Conservation (phyloP, 2,797 vertebrate genomes). For the Catostomus latipinnis region DNA sequence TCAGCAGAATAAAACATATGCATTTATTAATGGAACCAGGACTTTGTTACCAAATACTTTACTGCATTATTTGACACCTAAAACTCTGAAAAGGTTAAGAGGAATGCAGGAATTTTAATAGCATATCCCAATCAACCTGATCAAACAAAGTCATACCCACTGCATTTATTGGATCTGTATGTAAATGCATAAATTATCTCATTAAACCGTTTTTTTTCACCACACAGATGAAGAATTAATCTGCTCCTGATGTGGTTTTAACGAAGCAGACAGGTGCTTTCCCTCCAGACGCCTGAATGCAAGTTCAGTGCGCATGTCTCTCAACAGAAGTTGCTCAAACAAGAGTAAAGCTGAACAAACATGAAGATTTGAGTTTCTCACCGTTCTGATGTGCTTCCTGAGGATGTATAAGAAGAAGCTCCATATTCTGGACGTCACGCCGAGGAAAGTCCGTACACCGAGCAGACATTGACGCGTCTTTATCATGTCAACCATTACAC, state of each 20-base stretch:
- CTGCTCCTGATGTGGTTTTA: neutral
- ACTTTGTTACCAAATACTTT: too few relatives aligned
- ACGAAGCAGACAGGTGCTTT: neutral
- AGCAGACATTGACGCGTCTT: slow-evolving; percentile 80
- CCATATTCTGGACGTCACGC: slow-evolving; percentile 81
- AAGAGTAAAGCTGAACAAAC: neutral
- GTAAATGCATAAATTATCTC: too few relatives aligned
- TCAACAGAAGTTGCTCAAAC: neutral
- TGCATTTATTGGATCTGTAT: neutral
- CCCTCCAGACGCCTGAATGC: neutral
- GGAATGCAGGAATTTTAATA: neutral
- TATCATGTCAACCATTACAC: slow-evolving; percentile 76
- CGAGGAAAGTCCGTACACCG: slow-evolving; percentile 79
- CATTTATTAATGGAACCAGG: neutral
- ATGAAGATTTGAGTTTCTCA: slow-evolving; percentile 63
- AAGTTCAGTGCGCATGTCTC: neutral
- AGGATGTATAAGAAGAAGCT: slow-evolving; percentile 81
- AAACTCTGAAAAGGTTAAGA: neutral
- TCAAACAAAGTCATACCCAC: neutral
- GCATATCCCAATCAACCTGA: neutral
- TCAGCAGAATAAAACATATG: too few relatives aligned
- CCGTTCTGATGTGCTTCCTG: slow-evolving; percentile 81
- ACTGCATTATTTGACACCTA: too few relatives aligned
- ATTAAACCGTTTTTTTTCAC: too few relatives aligned
- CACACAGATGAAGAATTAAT: neutral